Base-by-base conservation (phyloP, 2,888 invertebrate species). In the Aphodius sticticus region DNA sequence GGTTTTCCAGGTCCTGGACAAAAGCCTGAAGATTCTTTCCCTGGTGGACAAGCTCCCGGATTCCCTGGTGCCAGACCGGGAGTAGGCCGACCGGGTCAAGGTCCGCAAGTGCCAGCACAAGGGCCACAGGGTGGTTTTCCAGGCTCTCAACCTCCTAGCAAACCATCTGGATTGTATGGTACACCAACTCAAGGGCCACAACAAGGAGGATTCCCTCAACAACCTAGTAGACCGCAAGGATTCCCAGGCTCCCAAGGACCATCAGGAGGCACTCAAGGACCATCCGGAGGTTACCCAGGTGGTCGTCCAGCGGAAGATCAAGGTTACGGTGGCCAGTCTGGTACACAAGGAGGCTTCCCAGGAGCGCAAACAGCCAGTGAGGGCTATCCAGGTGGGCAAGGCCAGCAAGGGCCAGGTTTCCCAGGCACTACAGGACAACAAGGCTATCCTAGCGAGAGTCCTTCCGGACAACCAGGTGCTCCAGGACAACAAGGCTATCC, bases 1-100 rank as follows among this genome's bases (percentile, higher is more conserved):
- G 84, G 87, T 71, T 85, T 85, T 81, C 86, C 86, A 77, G 86
- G 86, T 78, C 86, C 88, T 82, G 85, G 86, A 82, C 83, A 78
- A 36, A 72, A 78, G 78, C 74, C 70, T 9, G 53, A 53, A 2
- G 37, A 70, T 16, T n/a, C 15, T 9, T 36, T 37, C 9, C 71
- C 26, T 74, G 78, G 75, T 7, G 76, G 15, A 16, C 75, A 77
- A 16, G 77, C 71, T 71, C 37, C 70, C 36, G 77, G 77, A 2
- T 74, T 72, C 69, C 78, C 78, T 69, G 53, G 78, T 26, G 16
- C 69, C 1, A 6, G 53, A 69, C 72, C 38, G 38, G 38, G 38
- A 16, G 37, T 36, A 70, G 78, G 76, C 16, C 53, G 69, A 26
- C 75, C 77, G 6, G 76, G 76, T 69, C 77, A 77, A 76, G 53